Conservation (phyloP, 2,797 vertebrate species). For the Anniella stebbinsi region DNA sequence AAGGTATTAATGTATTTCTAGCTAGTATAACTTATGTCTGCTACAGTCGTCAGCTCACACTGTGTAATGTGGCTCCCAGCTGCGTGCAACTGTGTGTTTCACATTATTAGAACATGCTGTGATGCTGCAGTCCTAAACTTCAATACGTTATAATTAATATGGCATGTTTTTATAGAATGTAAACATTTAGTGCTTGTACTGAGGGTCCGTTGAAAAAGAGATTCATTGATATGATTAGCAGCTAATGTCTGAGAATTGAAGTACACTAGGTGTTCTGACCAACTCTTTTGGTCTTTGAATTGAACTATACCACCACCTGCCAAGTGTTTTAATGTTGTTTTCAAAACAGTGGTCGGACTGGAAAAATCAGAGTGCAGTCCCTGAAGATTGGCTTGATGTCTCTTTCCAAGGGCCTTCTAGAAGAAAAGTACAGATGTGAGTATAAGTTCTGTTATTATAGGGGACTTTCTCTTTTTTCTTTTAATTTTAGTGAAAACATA, state of each 20-base stretch:
- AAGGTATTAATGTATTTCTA: conserved; percentile 38
- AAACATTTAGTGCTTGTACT: conserved; percentile 14
- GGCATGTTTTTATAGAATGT: conserved; percentile 19
- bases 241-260: conserved; percentile 51
- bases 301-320: conserved; percentile 13
- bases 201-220: conserved; percentile 39
- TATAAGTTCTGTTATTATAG: conserved; percentile 44
- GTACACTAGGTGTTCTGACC: conserved; percentile 34
- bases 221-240: conserved; percentile 45
- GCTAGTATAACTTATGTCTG: conserved; percentile 49
- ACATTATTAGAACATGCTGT: conserved; percentile 53
- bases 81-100: conserved; percentile 45
- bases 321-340: conserved; percentile 45
- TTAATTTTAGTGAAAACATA: background rate
- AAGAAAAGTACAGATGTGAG: conserved; percentile 98
- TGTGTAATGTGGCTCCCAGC: conserved; percentile 47
- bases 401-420: conserved; percentile 95
- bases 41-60: conserved; percentile 35
- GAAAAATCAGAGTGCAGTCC: conserved; percentile 95
- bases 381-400: conserved; percentile 96
- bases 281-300: conserved; percentile 41
- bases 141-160: conserved; percentile 45
- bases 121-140: conserved; percentile 40
- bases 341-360: conserved; percentile 89
- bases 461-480: background rate